Conservation (phyloP, 2,113 vertebrate species). For the Lepisosteus osseus region DNA sequence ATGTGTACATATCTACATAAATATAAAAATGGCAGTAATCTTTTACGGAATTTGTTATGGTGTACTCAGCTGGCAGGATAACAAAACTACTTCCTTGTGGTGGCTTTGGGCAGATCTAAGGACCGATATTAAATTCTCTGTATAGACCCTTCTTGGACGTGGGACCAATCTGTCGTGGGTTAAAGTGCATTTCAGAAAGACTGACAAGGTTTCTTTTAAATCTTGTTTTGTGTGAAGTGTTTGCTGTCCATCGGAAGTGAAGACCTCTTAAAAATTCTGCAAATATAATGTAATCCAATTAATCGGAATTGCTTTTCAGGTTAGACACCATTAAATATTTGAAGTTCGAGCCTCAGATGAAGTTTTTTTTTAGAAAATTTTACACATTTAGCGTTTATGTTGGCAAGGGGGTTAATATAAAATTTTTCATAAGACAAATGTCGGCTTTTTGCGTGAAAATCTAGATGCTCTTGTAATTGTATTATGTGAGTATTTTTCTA, state of each 20-base stretch:
- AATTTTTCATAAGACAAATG: conserved; percentile 16
- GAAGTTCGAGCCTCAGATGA: conserved; percentile 21
- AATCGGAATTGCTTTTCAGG: too few species aligned
- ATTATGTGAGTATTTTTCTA: conserved; percentile 12
- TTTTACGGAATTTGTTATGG: background rate
- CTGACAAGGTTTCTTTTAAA: conserved; percentile 14
- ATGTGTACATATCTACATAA: conserved; percentile 4
- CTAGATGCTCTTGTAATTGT: conserved; percentile 2
- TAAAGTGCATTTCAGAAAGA: conserved; percentile 27
- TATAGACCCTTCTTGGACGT: conserved; percentile 28
- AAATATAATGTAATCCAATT: too few species aligned
- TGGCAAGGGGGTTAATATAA: conserved; percentile 5
- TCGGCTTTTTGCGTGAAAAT: conserved; percentile 18
- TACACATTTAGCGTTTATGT: conserved; percentile 1
- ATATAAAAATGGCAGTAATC: background rate
- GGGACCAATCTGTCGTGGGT: conserved; percentile 59
- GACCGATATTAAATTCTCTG: background rate
- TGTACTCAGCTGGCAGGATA: background rate
- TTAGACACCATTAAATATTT: conserved; percentile 2
- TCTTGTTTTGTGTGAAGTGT: background rate
- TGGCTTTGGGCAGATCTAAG: background rate
- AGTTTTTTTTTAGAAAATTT: conserved; percentile 10
- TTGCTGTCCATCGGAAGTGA: background rate
- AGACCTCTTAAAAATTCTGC: background rate
- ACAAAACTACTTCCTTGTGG: conserved; percentile 11